phyloP scores from a whole-genome alignment of 2,797 vertebrate species.

The Danio aesculapii region DNA sequence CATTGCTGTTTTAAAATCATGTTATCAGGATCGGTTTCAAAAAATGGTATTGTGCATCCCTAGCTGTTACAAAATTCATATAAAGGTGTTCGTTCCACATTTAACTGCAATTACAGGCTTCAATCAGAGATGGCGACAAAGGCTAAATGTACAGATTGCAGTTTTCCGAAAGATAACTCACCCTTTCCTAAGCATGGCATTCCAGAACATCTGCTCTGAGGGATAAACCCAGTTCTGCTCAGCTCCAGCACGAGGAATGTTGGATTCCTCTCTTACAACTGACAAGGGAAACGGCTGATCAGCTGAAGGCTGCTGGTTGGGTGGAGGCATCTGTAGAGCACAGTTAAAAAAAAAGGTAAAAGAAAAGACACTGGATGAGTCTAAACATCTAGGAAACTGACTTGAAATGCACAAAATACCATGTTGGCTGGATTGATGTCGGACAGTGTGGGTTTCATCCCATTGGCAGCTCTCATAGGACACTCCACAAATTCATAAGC shows the following conservation, averaged over 20 bases:
- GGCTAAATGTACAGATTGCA: neutral
- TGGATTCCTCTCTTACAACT: slow-evolving; percentile 84
- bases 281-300: slow-evolving; percentile 84
- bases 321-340: slow-evolving; percentile 82
- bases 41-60: too few species aligned
- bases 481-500: slow-evolving; percentile 86
- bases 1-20: too few species aligned
- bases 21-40: too few species aligned
- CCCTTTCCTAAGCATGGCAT: slow-evolving; percentile 90
- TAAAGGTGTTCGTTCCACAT: too few species aligned
- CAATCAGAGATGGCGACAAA: too few species aligned
- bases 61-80: too few species aligned
- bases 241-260: slow-evolving; percentile 81
- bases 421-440: slow-evolving; percentile 85
- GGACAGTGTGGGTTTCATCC: slow-evolving; percentile 57
- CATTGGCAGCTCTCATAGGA: slow-evolving; percentile 71
- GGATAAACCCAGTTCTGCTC: slow-evolving; percentile 89
- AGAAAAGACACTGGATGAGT: neutral
- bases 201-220: slow-evolving; percentile 92
- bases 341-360: neutral
- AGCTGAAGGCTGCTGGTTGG: slow-evolving; percentile 83
- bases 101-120: too few species aligned
- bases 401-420: slow-evolving; percentile 68
- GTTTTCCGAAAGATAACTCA: slow-evolving; percentile 60
- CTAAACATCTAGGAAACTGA: neutral